Evolutionary conservation across 2,113 vertebrate genomes (phyloP), one percentile per base, ranked within the genome.

Genomic region (Tragelaphus buxtoni): DNA sequence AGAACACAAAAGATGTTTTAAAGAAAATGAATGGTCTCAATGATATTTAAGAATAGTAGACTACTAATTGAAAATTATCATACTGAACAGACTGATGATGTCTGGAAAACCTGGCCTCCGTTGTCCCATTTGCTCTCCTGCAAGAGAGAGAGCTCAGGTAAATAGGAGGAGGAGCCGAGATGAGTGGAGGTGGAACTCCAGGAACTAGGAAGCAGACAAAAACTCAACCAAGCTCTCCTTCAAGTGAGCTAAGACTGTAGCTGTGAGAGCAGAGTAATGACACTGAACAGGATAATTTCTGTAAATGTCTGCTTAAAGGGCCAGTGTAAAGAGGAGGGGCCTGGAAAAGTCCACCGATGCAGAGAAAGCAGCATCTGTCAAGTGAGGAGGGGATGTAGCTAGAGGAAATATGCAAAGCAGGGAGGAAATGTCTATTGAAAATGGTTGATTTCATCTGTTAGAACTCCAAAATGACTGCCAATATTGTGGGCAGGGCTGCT

Each of bases 261-360:
- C 95, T 96, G 94, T 97, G 60, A 97, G 90, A 98, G 95, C 96
- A 98, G 96, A 97, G 97, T 97, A 98, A 98, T 97, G 93, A 98
- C 98, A 98, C 84, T 92, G 92, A 98, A 98, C 85, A 97, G 91
- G 98, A 97, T 97, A 96, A 98, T 90, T 97, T 96, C 95, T 97
- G 95, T 98, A 97, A 98, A 98, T 97, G 95, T 97, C 96, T 98
- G 86, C 74, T 92, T 97, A 93, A 97, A 98, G 93, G 89, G 85
- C 92, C 95, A 92, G 24, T 96, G 61, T 96, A 96, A 97, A 97
- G 93, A 92, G 35, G 97, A 98, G 97, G 94, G 88, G 83, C 90
- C 96, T 94, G 90, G 91, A 97, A 97, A 95, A 96, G 96, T 97
- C 97, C 63, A 94, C 92, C 88, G 87, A 97, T 96, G 30, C 49